phyloP scores from a whole-genome alignment of 2,113 vertebrate species.

The Rostratula benghalensis region DNA sequence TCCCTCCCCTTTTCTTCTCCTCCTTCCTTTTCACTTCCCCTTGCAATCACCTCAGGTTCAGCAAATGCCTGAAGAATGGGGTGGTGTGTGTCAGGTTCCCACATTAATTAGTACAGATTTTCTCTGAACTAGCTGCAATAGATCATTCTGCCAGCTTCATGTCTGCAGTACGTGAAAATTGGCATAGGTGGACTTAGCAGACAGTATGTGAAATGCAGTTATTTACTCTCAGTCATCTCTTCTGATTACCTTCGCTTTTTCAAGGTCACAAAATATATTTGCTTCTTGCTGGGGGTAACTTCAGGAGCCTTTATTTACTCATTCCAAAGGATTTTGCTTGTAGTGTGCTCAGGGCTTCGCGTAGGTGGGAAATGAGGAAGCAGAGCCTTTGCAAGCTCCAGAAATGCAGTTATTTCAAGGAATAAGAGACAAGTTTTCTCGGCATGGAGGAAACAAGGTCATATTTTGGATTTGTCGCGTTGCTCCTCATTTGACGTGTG shows the following conservation, averaged over 20 bases:
- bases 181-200: not conserved
- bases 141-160: slow-evolving; percentile 31
- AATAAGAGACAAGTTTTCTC: not conserved
- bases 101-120: slow-evolving; percentile 55
- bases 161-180: not conserved
- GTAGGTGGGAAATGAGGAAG: not conserved
- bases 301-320: slow-evolving; percentile 30
- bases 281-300: slow-evolving; percentile 23
- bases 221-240: slow-evolving; percentile 39
- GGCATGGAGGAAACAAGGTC: not conserved
- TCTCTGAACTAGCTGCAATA: slow-evolving; percentile 24
- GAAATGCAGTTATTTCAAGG: not conserved
- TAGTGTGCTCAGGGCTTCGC: not conserved
- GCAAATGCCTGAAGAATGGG: slow-evolving; percentile 29
- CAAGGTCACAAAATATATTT: slow-evolving; percentile 53
- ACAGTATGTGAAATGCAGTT: not conserved
- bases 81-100: slow-evolving; percentile 35
- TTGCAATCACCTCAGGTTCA: slow-evolving; percentile 35
- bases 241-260: slow-evolving; percentile 13
- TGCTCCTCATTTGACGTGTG: not conserved
- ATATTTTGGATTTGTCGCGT: not conserved
- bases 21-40: slow-evolving; percentile 26
- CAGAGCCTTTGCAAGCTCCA: not conserved
- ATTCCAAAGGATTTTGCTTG: not conserved
- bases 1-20: slow-evolving; percentile 31